Evolutionary conservation across 2,888 invertebrate species (phyloP).

Genomic region (Dynastes hyllus): DNA sequence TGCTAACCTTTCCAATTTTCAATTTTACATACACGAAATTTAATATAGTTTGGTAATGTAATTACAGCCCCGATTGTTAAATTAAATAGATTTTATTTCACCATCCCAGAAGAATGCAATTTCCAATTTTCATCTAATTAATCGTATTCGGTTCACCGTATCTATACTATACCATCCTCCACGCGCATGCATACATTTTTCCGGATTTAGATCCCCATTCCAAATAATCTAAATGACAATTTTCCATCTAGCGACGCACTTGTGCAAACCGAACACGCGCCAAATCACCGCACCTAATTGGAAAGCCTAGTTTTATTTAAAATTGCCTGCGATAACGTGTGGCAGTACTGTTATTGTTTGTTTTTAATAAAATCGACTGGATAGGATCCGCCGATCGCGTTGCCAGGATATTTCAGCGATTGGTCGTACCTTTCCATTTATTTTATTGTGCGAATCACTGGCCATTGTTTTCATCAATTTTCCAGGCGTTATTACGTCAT

Average conservation of each 20-base stretch:
- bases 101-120: not conserved
- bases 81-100: not conserved
- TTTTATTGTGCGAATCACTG: slow-evolving; percentile 1
- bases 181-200: slow-evolving; percentile 11
- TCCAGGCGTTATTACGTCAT: slow-evolving; percentile 6
- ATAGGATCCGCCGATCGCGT: not conserved
- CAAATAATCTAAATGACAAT: slow-evolving; percentile 37
- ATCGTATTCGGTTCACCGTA: not conserved
- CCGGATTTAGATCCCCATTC: not conserved
- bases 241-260: slow-evolving; percentile 36
- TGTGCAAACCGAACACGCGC: slow-evolving; percentile 20
- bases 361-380: slow-evolving; percentile 10
- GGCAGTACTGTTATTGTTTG: slow-evolving; percentile 28
- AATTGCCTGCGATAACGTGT: slow-evolving; percentile 8
- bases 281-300: slow-evolving; percentile 38
- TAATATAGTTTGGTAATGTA: not conserved
- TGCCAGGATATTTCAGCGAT: not conserved
- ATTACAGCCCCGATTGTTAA: not conserved
- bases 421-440: slow-evolving; percentile 6
- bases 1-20: no score
- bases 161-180: not conserved
- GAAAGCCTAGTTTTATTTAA: slow-evolving; percentile 39
- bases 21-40: no score
- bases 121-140: slow-evolving; percentile 32
- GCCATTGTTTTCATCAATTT: slow-evolving; percentile 1